phyloP scores from a whole-genome alignment of 2,888 invertebrate genomes.

The Drosophila birchii region DNA sequence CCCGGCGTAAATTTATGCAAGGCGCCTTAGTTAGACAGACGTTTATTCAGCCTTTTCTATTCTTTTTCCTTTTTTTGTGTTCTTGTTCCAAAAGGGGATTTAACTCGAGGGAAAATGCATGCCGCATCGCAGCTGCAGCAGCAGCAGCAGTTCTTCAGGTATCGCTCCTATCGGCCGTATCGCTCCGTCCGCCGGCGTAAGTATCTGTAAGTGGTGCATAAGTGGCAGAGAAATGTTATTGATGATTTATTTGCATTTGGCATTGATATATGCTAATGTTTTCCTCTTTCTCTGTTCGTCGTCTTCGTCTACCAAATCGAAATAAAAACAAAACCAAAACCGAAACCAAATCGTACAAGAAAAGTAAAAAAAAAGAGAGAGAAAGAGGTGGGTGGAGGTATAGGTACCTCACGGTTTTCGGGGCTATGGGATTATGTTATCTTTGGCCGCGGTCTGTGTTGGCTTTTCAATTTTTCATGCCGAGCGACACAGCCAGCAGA shows the following conservation, averaged over 20 bases:
- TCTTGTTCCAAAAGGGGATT: conserved; percentile 7
- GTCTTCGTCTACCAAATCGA: background rate
- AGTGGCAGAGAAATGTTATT: conserved; percentile 78
- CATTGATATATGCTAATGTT: conserved; percentile 81
- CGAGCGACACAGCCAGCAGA: conserved; percentile 29
- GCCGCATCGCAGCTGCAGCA: conserved; percentile 20
- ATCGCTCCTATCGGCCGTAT: conserved; percentile 9
- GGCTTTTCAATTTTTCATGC: conserved; percentile 74
- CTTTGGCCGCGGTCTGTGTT: conserved; percentile 52
- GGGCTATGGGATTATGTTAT: conserved; percentile 63
- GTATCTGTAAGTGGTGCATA: conserved; percentile 81
- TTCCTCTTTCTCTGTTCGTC: conserved; percentile 24
- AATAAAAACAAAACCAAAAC: conserved; percentile 35
- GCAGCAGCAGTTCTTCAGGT: conserved; percentile 53
- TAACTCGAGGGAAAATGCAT: conserved; percentile 32
- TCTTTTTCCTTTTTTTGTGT: background rate
- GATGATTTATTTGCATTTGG: conserved; percentile 81
- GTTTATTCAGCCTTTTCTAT: conserved; percentile 26
- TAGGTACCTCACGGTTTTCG: conserved; percentile 55
- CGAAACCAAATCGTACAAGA: background rate
- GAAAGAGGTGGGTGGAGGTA: conserved; percentile 29
- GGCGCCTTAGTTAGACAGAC: conserved; percentile 54
- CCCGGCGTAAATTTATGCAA: conserved; percentile 72
- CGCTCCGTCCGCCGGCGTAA: conserved; percentile 44
- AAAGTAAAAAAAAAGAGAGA: background rate